Evolutionary conservation across 2,888 invertebrate species (phyloP).

Genomic region (Sinotaia quadrata): DNA sequence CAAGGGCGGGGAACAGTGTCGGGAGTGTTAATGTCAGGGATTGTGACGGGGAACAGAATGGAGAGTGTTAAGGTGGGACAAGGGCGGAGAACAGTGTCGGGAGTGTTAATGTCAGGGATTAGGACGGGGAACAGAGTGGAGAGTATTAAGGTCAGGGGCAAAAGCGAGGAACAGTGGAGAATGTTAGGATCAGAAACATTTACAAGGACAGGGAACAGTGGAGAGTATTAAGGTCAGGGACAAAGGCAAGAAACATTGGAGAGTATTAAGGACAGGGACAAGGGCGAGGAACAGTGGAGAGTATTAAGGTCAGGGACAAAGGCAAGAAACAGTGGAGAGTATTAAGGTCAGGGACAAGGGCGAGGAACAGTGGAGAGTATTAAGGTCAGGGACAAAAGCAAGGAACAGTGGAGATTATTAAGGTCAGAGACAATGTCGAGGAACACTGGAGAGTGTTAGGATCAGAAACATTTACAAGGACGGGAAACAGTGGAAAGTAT

Average conservation of each 20-base stretch:
- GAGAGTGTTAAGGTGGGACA: too few relatives aligned
- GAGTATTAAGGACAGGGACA: neutral
- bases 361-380: too few relatives aligned
- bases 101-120: too few relatives aligned
- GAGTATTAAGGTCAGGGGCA: neutral
- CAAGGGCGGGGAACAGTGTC: too few relatives aligned
- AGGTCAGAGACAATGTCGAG: too few relatives aligned
- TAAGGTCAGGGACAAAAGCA: too few relatives aligned
- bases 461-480: constrained; percentile 2
- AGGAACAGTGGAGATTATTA: too few relatives aligned
- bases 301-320: neutral
- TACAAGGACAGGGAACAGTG: neutral
- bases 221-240: neutral
- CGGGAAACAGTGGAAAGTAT: too few relatives aligned
- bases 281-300: constrained; percentile 14
- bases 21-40: neutral
- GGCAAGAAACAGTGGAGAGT: neutral
- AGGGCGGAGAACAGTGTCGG: too few relatives aligned
- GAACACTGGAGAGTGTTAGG: neutral
- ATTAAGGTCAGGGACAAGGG: neutral
- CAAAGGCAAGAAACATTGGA: neutral
- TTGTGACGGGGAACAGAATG: too few relatives aligned
- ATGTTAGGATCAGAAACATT: neutral
- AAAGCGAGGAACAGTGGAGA: constrained; percentile 3
- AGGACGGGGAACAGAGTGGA: too few relatives aligned